Evolutionary conservation across 2,113 vertebrate genomes (phyloP), one percentile per base, ranked within the genome.

Genomic region (Triplophysa tibetana): DNA sequence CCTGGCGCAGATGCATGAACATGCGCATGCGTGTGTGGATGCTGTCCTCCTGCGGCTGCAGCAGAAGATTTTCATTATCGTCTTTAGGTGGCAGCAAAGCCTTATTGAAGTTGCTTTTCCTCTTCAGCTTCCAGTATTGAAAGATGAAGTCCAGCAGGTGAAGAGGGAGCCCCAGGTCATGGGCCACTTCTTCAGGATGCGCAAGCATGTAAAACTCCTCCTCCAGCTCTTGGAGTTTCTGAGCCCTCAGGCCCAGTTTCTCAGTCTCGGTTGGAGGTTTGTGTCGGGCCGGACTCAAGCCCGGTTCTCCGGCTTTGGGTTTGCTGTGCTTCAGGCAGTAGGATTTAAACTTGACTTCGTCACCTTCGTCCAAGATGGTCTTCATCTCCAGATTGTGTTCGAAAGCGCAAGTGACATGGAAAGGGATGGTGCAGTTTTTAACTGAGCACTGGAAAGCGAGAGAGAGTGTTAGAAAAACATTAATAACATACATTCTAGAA

Each of bases 391-490:
- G 92, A 85, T 84, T 96, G 90, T 99, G 95, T 92, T 98, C 96
- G 79, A 99, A 99, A 88, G 98, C 98, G 85, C 98, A 99, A n/a
- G 98, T 99, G 89, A 99, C 98, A n/a, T 99, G 97, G 91, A 99
- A 99, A 75, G 98, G 97, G 79, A 93, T 98, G 81, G 96, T 98
- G 88, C 98, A 99, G 89, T 96, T 99, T 92, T 98, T 99, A 70
- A 99, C 95, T 0, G 97, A 99, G 88, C 98, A 99, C 98, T 99
- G 84, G 1, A 78, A 80, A 41, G 48, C 19, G 11, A 54, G 60
- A 24, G 38, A 26, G 16, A 12, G 21, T 45, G 61, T 38, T 62
- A 29, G n/a, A 10, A 29, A 38, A 74, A 29, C 6, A 7, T 38
- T 7, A 38, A 38, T 38, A 38, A 70, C 73, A 61, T 66, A 45